Evolutionary conservation across 2,797 vertebrate species (phyloP).

Genomic region (Thripadectes ignobilis): DNA sequence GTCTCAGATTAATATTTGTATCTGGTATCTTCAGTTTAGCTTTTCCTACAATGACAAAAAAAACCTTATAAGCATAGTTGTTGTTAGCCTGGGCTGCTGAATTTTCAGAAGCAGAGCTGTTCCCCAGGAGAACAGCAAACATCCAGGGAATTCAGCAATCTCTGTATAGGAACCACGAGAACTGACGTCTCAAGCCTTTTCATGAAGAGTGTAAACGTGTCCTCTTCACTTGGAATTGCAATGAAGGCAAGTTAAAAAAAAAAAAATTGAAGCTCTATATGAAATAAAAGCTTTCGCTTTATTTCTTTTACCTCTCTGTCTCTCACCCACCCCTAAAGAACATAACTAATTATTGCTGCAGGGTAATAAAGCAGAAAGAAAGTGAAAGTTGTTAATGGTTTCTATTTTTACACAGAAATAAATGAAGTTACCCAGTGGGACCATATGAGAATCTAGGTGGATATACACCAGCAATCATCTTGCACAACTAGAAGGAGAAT

Average conservation of each 20-base stretch:
- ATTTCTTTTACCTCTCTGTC: background rate
- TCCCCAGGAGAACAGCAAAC: background rate
- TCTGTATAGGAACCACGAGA: background rate
- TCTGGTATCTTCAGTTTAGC: background rate
- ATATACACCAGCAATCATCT: background rate
- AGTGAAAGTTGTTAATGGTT: constrained; percentile 6
- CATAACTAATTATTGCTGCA: constrained; percentile 16
- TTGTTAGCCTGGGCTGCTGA: background rate
- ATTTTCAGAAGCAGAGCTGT: background rate
- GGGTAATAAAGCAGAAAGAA: background rate
- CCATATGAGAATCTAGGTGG: background rate
- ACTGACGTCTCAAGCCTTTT: background rate
- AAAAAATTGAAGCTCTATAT: background rate
- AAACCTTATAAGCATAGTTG: background rate
- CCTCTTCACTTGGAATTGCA: background rate
- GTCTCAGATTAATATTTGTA: background rate
- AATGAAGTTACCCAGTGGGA: background rate
- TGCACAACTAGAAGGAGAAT: background rate
- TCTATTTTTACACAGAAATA: constrained; percentile 32
- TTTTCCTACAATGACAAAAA: background rate
- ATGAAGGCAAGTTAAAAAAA: background rate
- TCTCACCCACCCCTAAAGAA: background rate
- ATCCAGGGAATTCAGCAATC: background rate
- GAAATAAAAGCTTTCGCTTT: background rate
- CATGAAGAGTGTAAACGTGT: background rate